Base-by-base conservation (phyloP, 2,113 vertebrate genomes). In the Psilopsiagon aurifrons region DNA sequence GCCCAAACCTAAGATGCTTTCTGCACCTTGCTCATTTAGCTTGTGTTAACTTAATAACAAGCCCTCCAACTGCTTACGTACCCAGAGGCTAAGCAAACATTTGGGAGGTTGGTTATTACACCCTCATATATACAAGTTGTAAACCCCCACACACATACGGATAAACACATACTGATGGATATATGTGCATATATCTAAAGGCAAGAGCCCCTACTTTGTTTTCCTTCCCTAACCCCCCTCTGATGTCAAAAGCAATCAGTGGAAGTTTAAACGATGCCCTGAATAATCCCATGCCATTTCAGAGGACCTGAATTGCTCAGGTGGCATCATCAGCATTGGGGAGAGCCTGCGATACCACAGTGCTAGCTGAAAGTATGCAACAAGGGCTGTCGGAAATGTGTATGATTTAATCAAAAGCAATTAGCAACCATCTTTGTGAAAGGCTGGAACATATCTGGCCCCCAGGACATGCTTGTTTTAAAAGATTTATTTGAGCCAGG, bases 301-400 rank as follows among this genome's bases (percentile, higher is more conserved):
- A 57, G 73, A 78, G 44, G 68, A 51, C 37, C 10, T 2, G 39
- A 64, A 17, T 20, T 57, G 44, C 71, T 73, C 80, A 60, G 75
- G 47, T 83, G 63, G 80, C 49, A 66, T 7, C 27, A 35, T 16
- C 35, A 24, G 47, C 0, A 0, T 6, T 0, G 0, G 15, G 33
- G 63, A 46, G 25, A 76, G 39, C 18, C 23, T 0, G 0, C 18
- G 27, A 9, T 14, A 15, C 16, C 1, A 2, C 49, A 7, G 12
- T 0, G 1, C 49, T 7, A 35, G 51, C 71, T 62, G 63, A 87
- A 62, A 59, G 46, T 37, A 1, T 0, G 4, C 7, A 57, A 88
- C 10, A 7, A 46, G 0, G 29, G 62, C 71, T 54, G 10, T 44
- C 47, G 75, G 22, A 31, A 49, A 69, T 1, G 10, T 10, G 3